Percentiles rank a stretch among this genome's conserved stretches.
phyloP scores from a whole-genome alignment of 1,140 invertebrate species.

The Lordiphosa clarofinis region DNA sequence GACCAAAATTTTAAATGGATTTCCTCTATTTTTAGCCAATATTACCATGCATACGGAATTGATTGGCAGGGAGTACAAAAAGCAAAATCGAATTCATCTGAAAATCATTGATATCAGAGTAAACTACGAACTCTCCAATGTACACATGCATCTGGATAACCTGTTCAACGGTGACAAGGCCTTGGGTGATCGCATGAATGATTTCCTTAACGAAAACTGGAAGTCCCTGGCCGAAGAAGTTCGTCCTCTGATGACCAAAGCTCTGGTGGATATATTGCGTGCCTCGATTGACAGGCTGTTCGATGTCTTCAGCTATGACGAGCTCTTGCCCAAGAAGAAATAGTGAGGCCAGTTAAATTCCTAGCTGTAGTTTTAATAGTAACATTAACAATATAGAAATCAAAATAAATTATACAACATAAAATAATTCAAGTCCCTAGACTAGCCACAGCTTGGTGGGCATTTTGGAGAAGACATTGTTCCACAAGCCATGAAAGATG shows the following conservation, averaged over 20 bases:
- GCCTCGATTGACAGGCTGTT: constrained; percentile 82
- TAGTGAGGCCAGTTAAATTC: neutral
- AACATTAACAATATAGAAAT: constrained; percentile 34
- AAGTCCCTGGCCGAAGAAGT: constrained; percentile 81
- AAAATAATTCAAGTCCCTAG: constrained; percentile 19
- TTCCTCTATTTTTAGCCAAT: constrained; percentile 80
- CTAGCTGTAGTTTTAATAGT: constrained; percentile 36
- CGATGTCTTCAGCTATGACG: constrained; percentile 65
- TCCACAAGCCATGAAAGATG: constrained; percentile 88
- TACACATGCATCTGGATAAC: constrained; percentile 84
- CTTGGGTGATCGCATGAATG: constrained; percentile 83
- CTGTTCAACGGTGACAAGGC: constrained; percentile 86
- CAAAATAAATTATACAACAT: constrained; percentile 50
- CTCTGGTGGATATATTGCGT: constrained; percentile 81
- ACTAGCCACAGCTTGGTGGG: constrained; percentile 88
- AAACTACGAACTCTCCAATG: constrained; percentile 83
- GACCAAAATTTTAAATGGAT: neutral
- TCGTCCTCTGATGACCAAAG: constrained; percentile 82
- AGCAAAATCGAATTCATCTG: constrained; percentile 80
- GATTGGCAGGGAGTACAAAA: constrained; percentile 81
- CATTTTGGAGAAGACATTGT: constrained; percentile 87
- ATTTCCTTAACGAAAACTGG: constrained; percentile 84
- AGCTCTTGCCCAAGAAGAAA: constrained; percentile 48
- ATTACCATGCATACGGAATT: constrained; percentile 83
- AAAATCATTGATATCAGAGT: constrained; percentile 84